Evolutionary conservation across 2,113 vertebrate genomes (phyloP).

Genomic region (Leucopternis melanops): DNA sequence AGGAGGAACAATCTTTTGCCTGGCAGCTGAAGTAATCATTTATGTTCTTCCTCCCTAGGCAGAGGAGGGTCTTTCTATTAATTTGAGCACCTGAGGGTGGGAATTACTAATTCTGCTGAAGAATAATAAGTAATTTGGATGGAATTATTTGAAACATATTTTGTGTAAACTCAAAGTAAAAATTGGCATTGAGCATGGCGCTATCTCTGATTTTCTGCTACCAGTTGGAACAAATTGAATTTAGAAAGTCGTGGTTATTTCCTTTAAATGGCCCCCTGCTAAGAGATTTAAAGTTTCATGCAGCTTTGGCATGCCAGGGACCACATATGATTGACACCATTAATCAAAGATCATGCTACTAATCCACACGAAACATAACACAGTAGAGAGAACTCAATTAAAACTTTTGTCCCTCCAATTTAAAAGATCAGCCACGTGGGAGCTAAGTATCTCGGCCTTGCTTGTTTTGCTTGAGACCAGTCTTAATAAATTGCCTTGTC

Average conservation of each 20-base stretch:
- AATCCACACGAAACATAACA: not conserved
- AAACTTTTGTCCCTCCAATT: not conserved
- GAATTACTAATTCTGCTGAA: not conserved
- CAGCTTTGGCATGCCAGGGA: not conserved
- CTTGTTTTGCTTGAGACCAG: not conserved
- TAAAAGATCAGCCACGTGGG: not conserved
- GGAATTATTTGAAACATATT: not conserved
- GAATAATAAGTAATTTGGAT: not conserved
- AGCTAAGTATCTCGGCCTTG: not conserved
- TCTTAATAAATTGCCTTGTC: not conserved
- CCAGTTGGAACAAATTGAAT: not conserved
- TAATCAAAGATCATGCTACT: constrained; percentile 37
- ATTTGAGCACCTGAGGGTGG: not conserved
- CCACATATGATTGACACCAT: not conserved
- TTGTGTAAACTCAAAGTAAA: not conserved
- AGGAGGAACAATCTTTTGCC: not conserved
- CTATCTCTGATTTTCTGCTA: not conserved
- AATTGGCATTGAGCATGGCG: not conserved
- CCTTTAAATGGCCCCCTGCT: not conserved
- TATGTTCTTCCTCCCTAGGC: not conserved
- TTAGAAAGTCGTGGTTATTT: not conserved
- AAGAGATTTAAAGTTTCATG: not conserved
- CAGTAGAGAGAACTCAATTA: constrained; percentile 21
- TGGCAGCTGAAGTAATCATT: not conserved
- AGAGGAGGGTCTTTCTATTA: not conserved